Evolutionary conservation across 2,797 vertebrate genomes (phyloP), one percentile per base, ranked within the genome.

Genomic region (Poecile montanus): DNA sequence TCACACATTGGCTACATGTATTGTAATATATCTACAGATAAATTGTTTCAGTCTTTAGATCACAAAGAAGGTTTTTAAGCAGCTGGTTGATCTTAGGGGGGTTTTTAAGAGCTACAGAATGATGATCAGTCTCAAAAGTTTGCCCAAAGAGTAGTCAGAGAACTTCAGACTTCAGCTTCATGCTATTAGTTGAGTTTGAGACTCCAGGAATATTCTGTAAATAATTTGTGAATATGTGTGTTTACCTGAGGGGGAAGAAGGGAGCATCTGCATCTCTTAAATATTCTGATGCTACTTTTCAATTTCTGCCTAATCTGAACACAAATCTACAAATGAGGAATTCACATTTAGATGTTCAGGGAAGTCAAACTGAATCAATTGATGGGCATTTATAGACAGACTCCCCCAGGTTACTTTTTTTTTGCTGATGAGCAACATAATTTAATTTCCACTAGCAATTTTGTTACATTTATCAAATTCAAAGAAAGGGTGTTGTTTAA

Each of bases 401-500:
- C 26, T 86, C 21, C 29, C 20, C 13, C 11, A 45, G 36, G 50
- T 86, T 94, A 34, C 40, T 70, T 86, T 72, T 72, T 42, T 34
- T 63, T 77, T 48, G 11, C 54, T 56, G 21, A 56, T 54, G 20
- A 84, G 62, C 30, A 66, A 10, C 34, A 73, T 53, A 1, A 51
- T 81, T 90, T 76, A 16, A 91, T 93, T 81, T 91, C 48, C 60
- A 60, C n/a, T 38, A 47, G 45, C 19, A 67, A 27, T 76, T 88
- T 78, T 76, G 34, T 86, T 85, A 44, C 47, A 48, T 91, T 94
- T 77, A 71, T 71, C 54, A 88, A 77, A 94, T 71, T 89, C 71
- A 91, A 92, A 94, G 54, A 73, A 91, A 93, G 16, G 6, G 2
- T 71, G 42, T 54, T 82, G 36, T 51, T 90, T 82, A 92, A 93